phyloP scores from a whole-genome alignment of 2,797 vertebrate genomes.

The Pteronotus mesoamericanus region DNA sequence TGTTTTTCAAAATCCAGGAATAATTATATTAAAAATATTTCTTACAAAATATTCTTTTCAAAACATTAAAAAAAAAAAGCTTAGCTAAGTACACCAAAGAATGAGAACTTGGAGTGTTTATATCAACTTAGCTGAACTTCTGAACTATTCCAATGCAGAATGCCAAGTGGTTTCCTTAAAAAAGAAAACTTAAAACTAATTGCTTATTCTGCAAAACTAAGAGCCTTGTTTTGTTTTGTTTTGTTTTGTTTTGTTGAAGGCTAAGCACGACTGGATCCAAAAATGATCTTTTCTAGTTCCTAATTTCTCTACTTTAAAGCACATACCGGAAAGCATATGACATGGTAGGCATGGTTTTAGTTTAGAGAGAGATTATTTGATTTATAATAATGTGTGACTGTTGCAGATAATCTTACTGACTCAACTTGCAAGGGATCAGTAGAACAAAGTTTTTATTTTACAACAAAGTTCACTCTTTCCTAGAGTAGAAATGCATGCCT shows the following conservation, averaged over 20 bases:
- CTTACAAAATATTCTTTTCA: neutral
- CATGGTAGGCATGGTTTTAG: neutral
- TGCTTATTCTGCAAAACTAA: constrained; percentile 39
- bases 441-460: neutral
- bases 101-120: neutral
- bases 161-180: neutral
- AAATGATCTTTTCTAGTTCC: constrained; percentile 10
- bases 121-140: neutral
- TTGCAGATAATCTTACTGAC: neutral
- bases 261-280: constrained; percentile 52
- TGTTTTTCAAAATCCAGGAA: neutral
- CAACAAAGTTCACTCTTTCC: neutral
- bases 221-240: constrained; percentile 14
- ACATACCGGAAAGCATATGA: neutral
- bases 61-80: neutral
- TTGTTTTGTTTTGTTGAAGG: constrained; percentile 44
- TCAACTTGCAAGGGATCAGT: neutral
- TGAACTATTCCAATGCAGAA: constrained; percentile 1
- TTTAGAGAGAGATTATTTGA: neutral
- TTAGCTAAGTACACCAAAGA: neutral
- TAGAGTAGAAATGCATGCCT: neutral
- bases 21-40: neutral
- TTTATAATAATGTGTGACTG: neutral
- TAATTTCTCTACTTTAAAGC: neutral
- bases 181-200: neutral